Conservation (phyloP, 1,140 invertebrate species). For the Drosophila nigromelanica region DNA sequence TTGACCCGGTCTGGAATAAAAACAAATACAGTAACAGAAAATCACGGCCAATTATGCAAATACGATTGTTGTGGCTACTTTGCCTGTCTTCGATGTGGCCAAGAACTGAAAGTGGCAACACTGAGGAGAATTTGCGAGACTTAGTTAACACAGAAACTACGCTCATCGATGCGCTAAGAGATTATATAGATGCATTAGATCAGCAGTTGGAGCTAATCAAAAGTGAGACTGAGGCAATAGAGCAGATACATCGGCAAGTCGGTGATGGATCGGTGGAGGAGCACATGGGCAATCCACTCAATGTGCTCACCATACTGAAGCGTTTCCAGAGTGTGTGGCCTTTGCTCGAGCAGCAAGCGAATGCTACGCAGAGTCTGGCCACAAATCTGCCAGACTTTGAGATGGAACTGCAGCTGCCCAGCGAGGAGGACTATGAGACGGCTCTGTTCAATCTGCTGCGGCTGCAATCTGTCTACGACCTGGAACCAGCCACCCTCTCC, state of each 20-base stretch:
- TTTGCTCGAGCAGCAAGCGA: constrained; percentile 47
- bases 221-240: constrained; percentile 83
- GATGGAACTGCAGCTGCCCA: constrained; percentile 41
- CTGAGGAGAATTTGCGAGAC: constrained; percentile 41
- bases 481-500: constrained; percentile 60
- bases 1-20: constrained; percentile 45
- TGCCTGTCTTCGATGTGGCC: constrained; percentile 31
- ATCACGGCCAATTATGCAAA: constrained; percentile 64
- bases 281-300: constrained; percentile 97
- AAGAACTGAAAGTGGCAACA: constrained; percentile 14
- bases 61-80: constrained; percentile 47
- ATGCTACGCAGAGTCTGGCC: constrained; percentile 25
- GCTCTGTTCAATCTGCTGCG: constrained; percentile 62
- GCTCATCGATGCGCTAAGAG: constrained; percentile 55
- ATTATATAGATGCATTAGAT: constrained; percentile 56
- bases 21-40: constrained; percentile 10
- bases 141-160: constrained; percentile 51
- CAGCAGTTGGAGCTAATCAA: constrained; percentile 43
- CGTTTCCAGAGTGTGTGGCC: constrained; percentile 95
- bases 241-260: constrained; percentile 90
- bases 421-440: constrained; percentile 69
- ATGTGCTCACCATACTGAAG: constrained; percentile 98
- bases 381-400: not conserved
- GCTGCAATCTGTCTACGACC: constrained; percentile 67
- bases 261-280: constrained; percentile 90